phyloP scores from a whole-genome alignment of 2,888 invertebrate species.

The Yponomeuta malinellus region DNA sequence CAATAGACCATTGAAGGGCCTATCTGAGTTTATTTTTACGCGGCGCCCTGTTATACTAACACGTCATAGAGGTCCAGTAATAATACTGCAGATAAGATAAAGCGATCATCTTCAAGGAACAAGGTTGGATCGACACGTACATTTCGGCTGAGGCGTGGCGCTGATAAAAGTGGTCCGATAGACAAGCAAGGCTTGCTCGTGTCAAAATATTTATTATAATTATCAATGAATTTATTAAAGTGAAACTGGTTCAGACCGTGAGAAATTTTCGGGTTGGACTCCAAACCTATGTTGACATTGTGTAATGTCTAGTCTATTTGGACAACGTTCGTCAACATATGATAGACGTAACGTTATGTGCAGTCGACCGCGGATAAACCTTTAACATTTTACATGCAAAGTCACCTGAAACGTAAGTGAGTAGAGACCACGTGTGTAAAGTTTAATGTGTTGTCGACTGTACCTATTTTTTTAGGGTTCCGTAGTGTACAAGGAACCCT shows the following conservation, averaged over 20 bases:
- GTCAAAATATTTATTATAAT: slow-evolving; percentile 51
- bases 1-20: not conserved
- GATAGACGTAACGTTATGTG: too few relatives aligned
- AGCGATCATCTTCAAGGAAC: slow-evolving; percentile 19
- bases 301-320: not conserved
- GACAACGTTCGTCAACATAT: not conserved
- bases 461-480: too few relatives aligned
- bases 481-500: too few relatives aligned
- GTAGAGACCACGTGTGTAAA: too few relatives aligned
- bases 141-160: slow-evolving; percentile 31
- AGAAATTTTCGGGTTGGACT: not conserved
- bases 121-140: slow-evolving; percentile 26
- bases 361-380: too few relatives aligned
- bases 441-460: too few relatives aligned
- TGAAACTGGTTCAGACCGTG: not conserved
- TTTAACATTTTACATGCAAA: too few relatives aligned
- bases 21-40: not conserved
- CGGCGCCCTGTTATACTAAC: not conserved
- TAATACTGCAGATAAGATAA: slow-evolving; percentile 48
- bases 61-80: not conserved
- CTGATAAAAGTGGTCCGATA: slow-evolving; percentile 20
- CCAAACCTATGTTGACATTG: not conserved
- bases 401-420: too few relatives aligned
- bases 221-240: slow-evolving; percentile 25
- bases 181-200: slow-evolving; percentile 27